These are phyloP conservation scores for Himalopsyche kuldschensis DNA, from an alignment of 2,888 invertebrate genomes.

Conservation along the genomic window DNA sequence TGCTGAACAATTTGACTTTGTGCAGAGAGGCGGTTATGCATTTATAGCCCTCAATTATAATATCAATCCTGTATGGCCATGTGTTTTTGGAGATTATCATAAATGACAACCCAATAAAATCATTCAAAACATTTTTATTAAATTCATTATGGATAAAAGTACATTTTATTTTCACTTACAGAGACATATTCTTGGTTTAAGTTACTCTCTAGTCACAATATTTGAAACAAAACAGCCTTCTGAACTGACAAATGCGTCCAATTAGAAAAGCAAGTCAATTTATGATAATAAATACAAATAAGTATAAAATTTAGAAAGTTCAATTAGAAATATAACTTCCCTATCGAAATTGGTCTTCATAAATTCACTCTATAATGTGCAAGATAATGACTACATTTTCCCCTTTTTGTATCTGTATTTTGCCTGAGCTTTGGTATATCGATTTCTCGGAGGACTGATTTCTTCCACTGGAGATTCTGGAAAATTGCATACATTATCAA, in stretches of 20 bases:
- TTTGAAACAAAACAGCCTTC: background rate
- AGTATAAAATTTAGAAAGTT: constrained; percentile 1
- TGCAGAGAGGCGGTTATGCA: too few species aligned
- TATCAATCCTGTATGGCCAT: too few species aligned
- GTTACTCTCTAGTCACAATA: background rate
- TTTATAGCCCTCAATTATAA: too few species aligned
- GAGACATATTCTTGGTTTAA: background rate
- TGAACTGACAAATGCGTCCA: background rate
- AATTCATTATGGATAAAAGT: background rate
- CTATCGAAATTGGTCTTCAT: background rate
- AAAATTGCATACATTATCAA: background rate
- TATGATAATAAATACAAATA: background rate
- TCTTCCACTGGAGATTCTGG: constrained; percentile 38
- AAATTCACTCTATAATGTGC: background rate
- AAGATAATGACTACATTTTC: constrained; percentile 50
- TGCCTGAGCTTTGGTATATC: constrained; percentile 76
- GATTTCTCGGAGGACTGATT: constrained; percentile 46
- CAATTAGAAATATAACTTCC: background rate
- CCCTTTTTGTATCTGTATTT: constrained; percentile 75
- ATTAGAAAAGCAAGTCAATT: background rate
- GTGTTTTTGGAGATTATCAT: too few species aligned
- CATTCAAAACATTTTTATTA: background rate
- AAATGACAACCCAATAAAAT: background rate
- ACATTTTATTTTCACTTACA: background rate
- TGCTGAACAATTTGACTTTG: too few species aligned